A percentile compares a stretch with the other conserved stretches of the same genome.
phyloP scores from a whole-genome alignment of 2,888 invertebrate species.

The Hemicrepidius hirtus region DNA sequence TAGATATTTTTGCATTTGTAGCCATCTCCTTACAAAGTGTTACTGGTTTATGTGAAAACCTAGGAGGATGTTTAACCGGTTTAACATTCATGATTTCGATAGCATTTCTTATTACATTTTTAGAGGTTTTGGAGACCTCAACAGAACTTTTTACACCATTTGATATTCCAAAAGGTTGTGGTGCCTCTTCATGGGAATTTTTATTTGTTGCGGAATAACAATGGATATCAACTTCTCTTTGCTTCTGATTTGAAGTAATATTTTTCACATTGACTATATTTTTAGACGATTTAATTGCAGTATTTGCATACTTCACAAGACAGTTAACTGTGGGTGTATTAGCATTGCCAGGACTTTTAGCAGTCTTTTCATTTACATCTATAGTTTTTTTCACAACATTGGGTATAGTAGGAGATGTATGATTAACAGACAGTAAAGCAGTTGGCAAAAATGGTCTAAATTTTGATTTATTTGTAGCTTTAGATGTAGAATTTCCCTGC shows the following conservation, averaged over 20 bases:
- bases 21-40: not conserved
- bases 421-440: too few relatives aligned
- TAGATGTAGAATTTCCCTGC: not conserved
- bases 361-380: not conserved
- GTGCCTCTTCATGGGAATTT: constrained; percentile 51
- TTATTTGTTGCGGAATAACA: constrained; percentile 29
- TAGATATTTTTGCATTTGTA: not conserved
- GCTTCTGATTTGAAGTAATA: not conserved
- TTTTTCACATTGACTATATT: not conserved
- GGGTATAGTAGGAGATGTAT: not conserved
- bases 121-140: not conserved
- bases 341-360: not conserved
- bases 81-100: constrained; percentile 1
- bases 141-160: not conserved
- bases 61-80: not conserved
- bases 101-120: not conserved
- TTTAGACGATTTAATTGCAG: not conserved
- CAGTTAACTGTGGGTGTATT: not conserved
- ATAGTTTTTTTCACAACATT: not conserved
- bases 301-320: not conserved
- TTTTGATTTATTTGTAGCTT: not conserved
- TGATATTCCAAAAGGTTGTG: constrained; percentile 46
- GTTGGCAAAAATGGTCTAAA: too few relatives aligned
- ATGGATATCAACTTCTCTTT: not conserved
- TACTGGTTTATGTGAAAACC: not conserved